Percentiles rank a stretch among this genome's conserved stretches.
phyloP scores from a whole-genome alignment of 1,140 invertebrate genomes.

The Drosophila guanche region DNA sequence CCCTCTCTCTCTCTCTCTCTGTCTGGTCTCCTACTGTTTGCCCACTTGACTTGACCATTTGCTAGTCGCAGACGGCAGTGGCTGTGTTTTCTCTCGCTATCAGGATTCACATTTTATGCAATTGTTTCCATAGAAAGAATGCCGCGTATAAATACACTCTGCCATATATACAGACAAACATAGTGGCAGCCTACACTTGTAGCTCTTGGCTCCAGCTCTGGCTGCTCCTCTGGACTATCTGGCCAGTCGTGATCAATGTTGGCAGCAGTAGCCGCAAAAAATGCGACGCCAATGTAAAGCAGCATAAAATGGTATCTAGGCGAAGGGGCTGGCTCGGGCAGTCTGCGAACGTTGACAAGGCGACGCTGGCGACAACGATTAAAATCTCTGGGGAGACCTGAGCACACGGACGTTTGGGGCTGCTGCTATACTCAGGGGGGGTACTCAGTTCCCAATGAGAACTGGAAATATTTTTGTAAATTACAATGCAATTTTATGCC shows the following conservation, averaged over 20 bases:
- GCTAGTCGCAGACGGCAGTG: conserved; percentile 8
- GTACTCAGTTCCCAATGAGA: conserved; percentile 45
- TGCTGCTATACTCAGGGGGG: background rate
- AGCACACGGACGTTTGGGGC: conserved; percentile 19
- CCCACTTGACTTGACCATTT: conserved; percentile 52
- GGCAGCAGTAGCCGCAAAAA: conserved; percentile 51
- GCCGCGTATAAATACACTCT: conserved; percentile 63
- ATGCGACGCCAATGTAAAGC: conserved; percentile 80
- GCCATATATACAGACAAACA: background rate
- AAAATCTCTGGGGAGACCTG: conserved; percentile 75
- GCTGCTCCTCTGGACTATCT: conserved; percentile 50
- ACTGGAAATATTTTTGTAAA: conserved; percentile 73
- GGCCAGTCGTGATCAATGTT: conserved; percentile 76
- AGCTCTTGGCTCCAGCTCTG: conserved; percentile 21
- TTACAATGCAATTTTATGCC: conserved; percentile 76
- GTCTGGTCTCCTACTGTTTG: conserved; percentile 46
- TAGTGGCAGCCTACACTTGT: conserved; percentile 49
- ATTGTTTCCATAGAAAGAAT: conserved; percentile 82
- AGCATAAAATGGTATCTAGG: conserved; percentile 57
- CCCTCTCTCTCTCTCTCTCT: background rate
- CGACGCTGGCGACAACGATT: conserved; percentile 77
- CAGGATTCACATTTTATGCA: conserved; percentile 81
- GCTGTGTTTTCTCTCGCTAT: conserved; percentile 62
- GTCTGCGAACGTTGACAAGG: conserved; percentile 65
- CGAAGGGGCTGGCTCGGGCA: conserved; percentile 15